Conservation (phyloP, 2,888 invertebrate species). For the Nomada lathburiana region DNA sequence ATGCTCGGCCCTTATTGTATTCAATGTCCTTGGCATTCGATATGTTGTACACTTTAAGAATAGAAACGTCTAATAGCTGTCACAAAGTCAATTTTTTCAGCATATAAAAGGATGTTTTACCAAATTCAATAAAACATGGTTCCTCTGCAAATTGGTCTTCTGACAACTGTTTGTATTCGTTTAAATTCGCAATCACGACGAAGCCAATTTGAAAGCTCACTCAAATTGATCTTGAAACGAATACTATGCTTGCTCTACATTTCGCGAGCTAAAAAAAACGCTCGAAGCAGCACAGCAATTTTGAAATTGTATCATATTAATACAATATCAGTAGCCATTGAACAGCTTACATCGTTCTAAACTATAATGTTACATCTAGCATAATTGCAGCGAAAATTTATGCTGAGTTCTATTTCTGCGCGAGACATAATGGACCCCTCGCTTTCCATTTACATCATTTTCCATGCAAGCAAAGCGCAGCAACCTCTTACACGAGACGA, state of each 20-base stretch:
- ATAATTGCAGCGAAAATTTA: constrained; percentile 8
- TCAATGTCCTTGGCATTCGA: background rate
- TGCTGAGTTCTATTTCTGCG: constrained; percentile 15
- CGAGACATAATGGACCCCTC: constrained; percentile 10
- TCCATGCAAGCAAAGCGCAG: background rate
- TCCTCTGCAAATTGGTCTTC: no score
- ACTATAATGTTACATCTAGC: background rate
- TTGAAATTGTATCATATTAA: background rate
- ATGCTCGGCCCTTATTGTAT: background rate
- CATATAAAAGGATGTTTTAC: no score
- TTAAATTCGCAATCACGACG: no score
- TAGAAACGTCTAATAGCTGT: no score
- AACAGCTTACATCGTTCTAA: background rate
- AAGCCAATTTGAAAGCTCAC: no score
- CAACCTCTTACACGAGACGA: background rate
- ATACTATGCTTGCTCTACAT: no score
- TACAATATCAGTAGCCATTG: no score
- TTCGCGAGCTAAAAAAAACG: background rate
- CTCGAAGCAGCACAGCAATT: background rate
- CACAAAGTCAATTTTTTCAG: no score
- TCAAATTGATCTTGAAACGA: no score
- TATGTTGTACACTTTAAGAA: background rate
- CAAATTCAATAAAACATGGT: no score
- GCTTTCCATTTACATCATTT: background rate
- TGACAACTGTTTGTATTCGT: no score